A percentile compares a stretch with the other conserved stretches of the same genome.
phyloP scores from a whole-genome alignment of 30 jellyfish, hydroid and myxozoan genomes.

The Aurelia sp. region DNA sequence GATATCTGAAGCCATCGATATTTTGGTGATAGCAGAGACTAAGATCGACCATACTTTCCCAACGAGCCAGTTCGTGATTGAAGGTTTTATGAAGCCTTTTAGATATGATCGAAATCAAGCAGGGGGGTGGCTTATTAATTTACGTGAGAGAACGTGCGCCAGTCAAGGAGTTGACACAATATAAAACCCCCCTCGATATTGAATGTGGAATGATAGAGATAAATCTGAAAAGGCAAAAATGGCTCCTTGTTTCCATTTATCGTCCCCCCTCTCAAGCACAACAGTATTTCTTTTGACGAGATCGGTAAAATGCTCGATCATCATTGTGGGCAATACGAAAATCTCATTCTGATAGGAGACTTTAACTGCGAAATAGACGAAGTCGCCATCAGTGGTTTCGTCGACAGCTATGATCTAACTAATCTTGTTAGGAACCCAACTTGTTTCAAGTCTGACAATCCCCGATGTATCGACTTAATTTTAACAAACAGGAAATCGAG shows the following conservation, averaged over 20 bases:
- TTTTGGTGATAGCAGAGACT: slow-evolving; percentile 30
- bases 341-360: no score
- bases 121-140: slow-evolving; percentile 1
- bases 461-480: slow-evolving; percentile 12
- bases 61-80: slow-evolving; percentile 6
- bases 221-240: slow-evolving; percentile 41
- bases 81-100: neutral
- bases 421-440: slow-evolving; percentile 36
- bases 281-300: slow-evolving; percentile 43
- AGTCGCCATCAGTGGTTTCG: slow-evolving; percentile 2
- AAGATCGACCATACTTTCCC: slow-evolving; percentile 40
- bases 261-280: slow-evolving; percentile 19
- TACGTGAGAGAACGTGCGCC: slow-evolving; percentile 9
- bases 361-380: slow-evolving; percentile 3
- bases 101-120: slow-evolving; percentile 7
- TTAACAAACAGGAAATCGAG: slow-evolving; percentile 31
- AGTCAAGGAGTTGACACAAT: neutral
- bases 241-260: slow-evolving; percentile 34
- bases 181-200: no score
- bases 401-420: slow-evolving; percentile 27
- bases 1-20: slow-evolving; percentile 2
- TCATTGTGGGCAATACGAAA: slow-evolving; percentile 5
- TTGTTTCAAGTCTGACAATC: slow-evolving; percentile 44
- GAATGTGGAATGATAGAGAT: no score
- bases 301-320: slow-evolving; percentile 45